phyloP scores from a whole-genome alignment of 1,140 invertebrate genomes.

The Bombus breviceps region DNA sequence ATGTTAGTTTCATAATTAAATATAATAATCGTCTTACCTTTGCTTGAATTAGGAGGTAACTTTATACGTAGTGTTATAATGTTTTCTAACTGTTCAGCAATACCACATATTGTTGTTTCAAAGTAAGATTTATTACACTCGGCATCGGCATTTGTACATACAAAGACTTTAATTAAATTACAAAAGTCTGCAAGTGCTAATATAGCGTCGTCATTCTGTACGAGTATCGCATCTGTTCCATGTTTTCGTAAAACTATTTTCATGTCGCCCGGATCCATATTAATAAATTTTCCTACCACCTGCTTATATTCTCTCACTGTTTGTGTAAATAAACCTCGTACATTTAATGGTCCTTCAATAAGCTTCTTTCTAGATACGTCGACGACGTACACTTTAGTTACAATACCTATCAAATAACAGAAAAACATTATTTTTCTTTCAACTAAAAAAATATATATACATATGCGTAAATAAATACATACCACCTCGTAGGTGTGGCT shows the following conservation, averaged over 20 bases:
- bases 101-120: conserved; percentile 77
- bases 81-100: conserved; percentile 84
- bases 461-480: conserved; percentile 4
- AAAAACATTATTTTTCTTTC: conserved; percentile 12
- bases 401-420: conserved; percentile 79
- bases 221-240: conserved; percentile 80
- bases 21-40: conserved; percentile 76
- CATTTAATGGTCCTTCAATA: conserved; percentile 85
- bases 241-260: conserved; percentile 83
- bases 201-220: conserved; percentile 82
- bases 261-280: conserved; percentile 81
- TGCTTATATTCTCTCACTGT: conserved; percentile 86
- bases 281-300: conserved; percentile 82
- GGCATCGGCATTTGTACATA: conserved; percentile 68
- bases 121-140: conserved; percentile 72
- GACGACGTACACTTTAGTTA: conserved; percentile 86
- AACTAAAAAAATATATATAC: background rate
- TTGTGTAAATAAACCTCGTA: conserved; percentile 85
- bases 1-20: background rate
- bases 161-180: conserved; percentile 83
- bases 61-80: conserved; percentile 85
- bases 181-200: conserved; percentile 82
- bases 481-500: conserved; percentile 85
- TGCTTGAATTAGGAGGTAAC: conserved; percentile 85
- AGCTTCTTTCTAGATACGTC: conserved; percentile 85